A percentile compares a stretch with the other conserved stretches of the same genome.
phyloP scores from a whole-genome alignment of 2,797 vertebrate species.

The Amazona ochrocephala region DNA sequence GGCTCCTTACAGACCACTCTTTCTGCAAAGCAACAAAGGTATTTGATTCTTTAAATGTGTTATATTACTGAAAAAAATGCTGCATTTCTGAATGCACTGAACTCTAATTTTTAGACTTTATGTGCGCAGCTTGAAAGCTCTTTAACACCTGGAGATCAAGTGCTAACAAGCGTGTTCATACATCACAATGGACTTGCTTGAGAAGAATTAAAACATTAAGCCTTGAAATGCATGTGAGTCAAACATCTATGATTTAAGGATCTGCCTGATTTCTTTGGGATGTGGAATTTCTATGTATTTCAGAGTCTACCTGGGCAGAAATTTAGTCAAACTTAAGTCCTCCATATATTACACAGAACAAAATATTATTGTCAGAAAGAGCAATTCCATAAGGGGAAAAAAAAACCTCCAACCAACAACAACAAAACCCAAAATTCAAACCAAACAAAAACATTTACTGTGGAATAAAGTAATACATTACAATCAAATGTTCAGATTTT shows the following conservation, averaged over 20 bases:
- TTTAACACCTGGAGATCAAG: neutral
- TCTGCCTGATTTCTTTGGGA: neutral
- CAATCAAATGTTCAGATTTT: neutral
- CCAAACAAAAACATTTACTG: neutral
- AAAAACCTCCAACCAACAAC: neutral
- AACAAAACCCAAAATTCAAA: neutral
- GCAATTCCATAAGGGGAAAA: neutral
- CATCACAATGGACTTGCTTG: neutral
- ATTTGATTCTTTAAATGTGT: neutral
- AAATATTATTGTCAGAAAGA: neutral
- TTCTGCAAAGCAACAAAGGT: neutral
- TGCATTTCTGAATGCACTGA: neutral
- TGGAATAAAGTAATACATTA: neutral
- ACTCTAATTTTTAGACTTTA: neutral
- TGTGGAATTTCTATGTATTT: neutral
- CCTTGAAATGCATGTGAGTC: neutral
- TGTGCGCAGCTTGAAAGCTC: neutral
- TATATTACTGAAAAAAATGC: neutral
- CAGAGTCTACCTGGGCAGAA: neutral
- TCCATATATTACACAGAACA: neutral
- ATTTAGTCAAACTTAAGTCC: neutral
- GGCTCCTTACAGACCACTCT: neutral
- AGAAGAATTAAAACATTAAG: neutral
- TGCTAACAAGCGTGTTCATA: fast-evolving
- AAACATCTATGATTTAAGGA: neutral